Percentiles rank a stretch among this genome's conserved stretches.
phyloP scores from a whole-genome alignment of 2,113 vertebrate species.

The Morphnarchus princeps region DNA sequence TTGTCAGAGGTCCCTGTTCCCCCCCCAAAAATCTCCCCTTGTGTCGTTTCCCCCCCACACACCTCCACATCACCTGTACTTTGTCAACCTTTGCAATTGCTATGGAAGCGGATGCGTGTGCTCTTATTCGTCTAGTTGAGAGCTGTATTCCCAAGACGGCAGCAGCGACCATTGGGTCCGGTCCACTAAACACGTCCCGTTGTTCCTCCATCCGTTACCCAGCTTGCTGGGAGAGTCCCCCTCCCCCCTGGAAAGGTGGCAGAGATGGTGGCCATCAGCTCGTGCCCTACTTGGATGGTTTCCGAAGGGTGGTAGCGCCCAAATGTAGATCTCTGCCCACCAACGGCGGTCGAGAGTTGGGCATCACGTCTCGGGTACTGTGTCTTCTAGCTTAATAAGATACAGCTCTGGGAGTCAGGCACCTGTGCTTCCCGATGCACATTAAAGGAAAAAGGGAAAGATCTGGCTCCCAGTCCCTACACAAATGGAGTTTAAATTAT shows the following conservation, averaged over 20 bases:
- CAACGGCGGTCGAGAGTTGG: background rate
- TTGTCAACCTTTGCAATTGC: background rate
- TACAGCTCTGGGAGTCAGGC: background rate
- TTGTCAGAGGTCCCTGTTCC: too few relatives aligned
- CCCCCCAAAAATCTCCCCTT: background rate
- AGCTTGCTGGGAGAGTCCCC: background rate
- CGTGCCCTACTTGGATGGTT: background rate
- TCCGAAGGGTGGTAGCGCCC: background rate
- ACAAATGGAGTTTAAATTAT: background rate
- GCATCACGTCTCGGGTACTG: background rate
- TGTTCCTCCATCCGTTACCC: background rate
- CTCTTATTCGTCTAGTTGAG: background rate
- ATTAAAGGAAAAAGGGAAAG: background rate
- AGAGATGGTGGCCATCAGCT: background rate
- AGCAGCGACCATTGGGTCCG: background rate
- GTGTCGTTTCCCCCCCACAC: rapidly evolving
- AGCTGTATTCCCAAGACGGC: background rate
- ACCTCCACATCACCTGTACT: background rate
- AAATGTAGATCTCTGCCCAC: background rate
- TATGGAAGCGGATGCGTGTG: background rate
- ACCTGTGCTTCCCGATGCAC: background rate
- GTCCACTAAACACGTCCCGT: rapidly evolving
- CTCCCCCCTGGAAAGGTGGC: background rate
- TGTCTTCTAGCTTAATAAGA: background rate
- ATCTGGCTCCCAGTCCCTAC: background rate